These are phyloP conservation scores for Chloropsis hardwickii DNA, from an alignment of 2,113 vertebrate species.

Conservation along the genomic window DNA sequence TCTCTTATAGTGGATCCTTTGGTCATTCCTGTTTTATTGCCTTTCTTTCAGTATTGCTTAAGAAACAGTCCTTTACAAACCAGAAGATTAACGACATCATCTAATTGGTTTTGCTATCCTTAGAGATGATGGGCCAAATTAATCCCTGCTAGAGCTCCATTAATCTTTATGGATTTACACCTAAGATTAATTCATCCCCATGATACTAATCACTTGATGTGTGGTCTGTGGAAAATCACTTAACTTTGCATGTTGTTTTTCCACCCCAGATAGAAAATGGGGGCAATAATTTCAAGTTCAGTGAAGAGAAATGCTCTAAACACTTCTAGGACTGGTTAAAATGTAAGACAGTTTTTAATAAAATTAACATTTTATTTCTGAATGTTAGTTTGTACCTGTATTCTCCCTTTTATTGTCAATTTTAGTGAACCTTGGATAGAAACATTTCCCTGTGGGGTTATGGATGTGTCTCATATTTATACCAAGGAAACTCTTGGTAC, in stretches of 20 bases:
- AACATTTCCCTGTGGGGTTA: background rate
- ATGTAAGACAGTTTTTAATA: background rate
- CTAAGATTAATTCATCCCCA: constrained; percentile 52
- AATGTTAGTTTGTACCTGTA: background rate
- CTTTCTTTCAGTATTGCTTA: constrained; percentile 6
- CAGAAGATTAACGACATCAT: constrained; percentile 55
- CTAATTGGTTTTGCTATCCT: constrained; percentile 61
- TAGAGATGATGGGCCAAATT: constrained; percentile 61
- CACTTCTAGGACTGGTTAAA: background rate
- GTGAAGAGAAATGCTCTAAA: background rate
- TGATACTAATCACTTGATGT: constrained; percentile 46
- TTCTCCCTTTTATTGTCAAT: background rate
- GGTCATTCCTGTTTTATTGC: background rate
- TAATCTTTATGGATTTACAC: constrained; percentile 64
- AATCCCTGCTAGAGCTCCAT: constrained; percentile 47
- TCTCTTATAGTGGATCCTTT: background rate
- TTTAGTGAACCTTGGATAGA: background rate
- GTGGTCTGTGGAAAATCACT: constrained; percentile 55
- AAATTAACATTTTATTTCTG: background rate
- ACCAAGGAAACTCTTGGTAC: background rate
- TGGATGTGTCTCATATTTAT: background rate
- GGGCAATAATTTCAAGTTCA: background rate
- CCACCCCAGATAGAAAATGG: background rate
- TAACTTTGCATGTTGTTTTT: background rate
- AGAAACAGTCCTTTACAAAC: constrained; percentile 13